Evolutionary conservation across 1,140 invertebrate genomes (phyloP), one percentile per base, ranked within the genome.

Genomic region (Wiebesia pumilae): DNA sequence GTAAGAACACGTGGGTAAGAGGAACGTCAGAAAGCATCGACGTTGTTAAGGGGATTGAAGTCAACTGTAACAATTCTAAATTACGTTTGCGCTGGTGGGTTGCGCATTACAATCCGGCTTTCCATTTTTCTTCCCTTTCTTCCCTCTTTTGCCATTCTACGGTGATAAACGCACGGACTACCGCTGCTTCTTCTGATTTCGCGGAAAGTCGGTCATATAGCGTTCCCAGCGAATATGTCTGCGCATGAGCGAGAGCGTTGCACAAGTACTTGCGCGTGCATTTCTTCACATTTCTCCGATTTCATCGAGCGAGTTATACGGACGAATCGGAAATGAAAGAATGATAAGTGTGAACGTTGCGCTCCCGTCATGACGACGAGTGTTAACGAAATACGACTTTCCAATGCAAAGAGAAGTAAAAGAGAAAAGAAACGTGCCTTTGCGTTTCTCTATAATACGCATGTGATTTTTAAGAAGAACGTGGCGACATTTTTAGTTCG

Each of bases 41-140:
- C 33, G 40, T 83, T 58, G 81, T 87, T 87, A 87, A 73, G 81
- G 54, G 69, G 84, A 87, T 79, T 40, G 47, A 83, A 81, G 86
- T 71, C 43, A 73, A 73, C 77, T 80, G 77, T 80, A 87, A 87
- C 67, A 83, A 83, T 84, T 87, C 21, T 35, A 47, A 87, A 73
- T 84, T 87, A 87, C 75, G 77, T 84, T 75, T 77, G 73, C 54
- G 43, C 69, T 30, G 62, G 30, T 81, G 40, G 33, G 27, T 51
- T 81, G 43, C 67, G 21, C 47, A 30, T 77, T n/a, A 19, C 10
- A 54, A 33, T 78, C 51, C 27, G 71, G 40, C 43, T 75, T 54
- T 40, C 77, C n/a, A n/a, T n/a, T n/a, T n/a, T n/a, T n/a, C n/a
- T n/a, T n/a, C 12, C 7, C 10, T 10, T 43, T 35, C 16, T 21